Percentiles rank a stretch among this genome's conserved stretches.
Evolutionary conservation across 2,888 invertebrate genomes (phyloP).

Genomic region (Blomia tropicalis): DNA sequence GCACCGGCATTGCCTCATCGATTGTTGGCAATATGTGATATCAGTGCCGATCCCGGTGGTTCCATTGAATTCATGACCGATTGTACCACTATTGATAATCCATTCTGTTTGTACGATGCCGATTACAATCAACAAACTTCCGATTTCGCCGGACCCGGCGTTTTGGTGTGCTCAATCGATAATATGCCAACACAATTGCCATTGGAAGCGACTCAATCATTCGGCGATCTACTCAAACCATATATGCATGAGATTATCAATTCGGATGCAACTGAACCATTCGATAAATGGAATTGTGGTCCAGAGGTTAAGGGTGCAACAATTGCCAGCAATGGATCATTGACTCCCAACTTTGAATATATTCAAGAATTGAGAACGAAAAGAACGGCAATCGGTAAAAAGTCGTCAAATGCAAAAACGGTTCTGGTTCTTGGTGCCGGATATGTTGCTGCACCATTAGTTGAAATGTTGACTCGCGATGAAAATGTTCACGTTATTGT

Average conservation of each 20-base stretch:
- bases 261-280: conserved; percentile 59
- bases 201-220: conserved; percentile 89
- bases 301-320: conserved; percentile 51
- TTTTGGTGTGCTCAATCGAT: conserved; percentile 97
- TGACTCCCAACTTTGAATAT: conserved; percentile 85
- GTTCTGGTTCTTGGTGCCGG: conserved; percentile 89
- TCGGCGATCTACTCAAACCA: conserved; percentile 79
- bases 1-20: conserved; percentile 73
- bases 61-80: conserved; percentile 99
- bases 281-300: conserved; percentile 58
- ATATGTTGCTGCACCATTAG: conserved; percentile 76
- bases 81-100: conserved; percentile 97
- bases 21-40: conserved; percentile 85
- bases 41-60: conserved; percentile 95
- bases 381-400: conserved; percentile 42
- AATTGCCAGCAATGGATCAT: conserved; percentile 79
- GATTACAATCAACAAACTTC: conserved; percentile 62
- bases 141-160: conserved; percentile 65
- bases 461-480: conserved; percentile 79
- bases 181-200: conserved; percentile 99
- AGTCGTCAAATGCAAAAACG: conserved; percentile 39
- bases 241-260: conserved; percentile 65
- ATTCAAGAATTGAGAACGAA: conserved; percentile 62
- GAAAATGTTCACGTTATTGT: conserved; percentile 63
- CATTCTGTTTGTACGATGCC: conserved; percentile 97